phyloP scores from a whole-genome alignment of 92 coral and sea anemone species.

The Epizoanthus stellaris region DNA sequence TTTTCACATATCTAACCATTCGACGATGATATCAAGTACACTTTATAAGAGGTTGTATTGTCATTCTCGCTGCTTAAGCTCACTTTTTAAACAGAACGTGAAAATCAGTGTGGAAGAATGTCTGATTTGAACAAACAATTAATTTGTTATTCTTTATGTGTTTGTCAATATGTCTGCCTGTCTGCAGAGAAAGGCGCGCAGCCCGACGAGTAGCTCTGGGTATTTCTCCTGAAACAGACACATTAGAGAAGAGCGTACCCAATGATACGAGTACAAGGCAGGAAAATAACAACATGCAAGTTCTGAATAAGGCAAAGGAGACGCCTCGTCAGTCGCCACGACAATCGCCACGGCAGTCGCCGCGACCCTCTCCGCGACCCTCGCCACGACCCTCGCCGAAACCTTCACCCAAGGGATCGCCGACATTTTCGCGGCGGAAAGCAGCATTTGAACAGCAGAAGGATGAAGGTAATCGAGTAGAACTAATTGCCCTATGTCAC shows the following conservation, averaged over 20 bases:
- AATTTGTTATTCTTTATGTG: not conserved
- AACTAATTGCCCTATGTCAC: too few species aligned
- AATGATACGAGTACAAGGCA: slow-evolving; percentile 3
- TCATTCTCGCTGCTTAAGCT: too few species aligned
- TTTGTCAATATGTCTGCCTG: not conserved
- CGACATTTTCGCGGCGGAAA: slow-evolving; percentile 69
- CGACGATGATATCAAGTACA: too few species aligned
- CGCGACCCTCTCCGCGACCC: slow-evolving; percentile 66
- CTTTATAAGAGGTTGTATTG: too few species aligned
- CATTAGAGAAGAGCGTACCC: slow-evolving; percentile 42
- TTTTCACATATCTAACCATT: too few species aligned
- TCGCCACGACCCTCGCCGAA: slow-evolving; percentile 75
- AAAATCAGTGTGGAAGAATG: not conserved
- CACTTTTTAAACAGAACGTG: not conserved
- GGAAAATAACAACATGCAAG: slow-evolving; percentile 5
- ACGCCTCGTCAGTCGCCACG: slow-evolving; percentile 42
- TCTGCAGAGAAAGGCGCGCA: slow-evolving; percentile 79
- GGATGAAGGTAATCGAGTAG: slow-evolving; percentile 46
- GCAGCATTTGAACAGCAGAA: slow-evolving; percentile 72
- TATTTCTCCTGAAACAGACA: slow-evolving; percentile 58
- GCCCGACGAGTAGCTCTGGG: slow-evolving; percentile 89
- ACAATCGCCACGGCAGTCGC: slow-evolving; percentile 48
- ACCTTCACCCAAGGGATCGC: slow-evolving; percentile 75
- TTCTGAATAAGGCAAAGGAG: slow-evolving; percentile 9
- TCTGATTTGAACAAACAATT: not conserved